Evolutionary conservation across 2,113 vertebrate genomes (phyloP).

Genomic region (Stomatorhinus ivindoensis): DNA sequence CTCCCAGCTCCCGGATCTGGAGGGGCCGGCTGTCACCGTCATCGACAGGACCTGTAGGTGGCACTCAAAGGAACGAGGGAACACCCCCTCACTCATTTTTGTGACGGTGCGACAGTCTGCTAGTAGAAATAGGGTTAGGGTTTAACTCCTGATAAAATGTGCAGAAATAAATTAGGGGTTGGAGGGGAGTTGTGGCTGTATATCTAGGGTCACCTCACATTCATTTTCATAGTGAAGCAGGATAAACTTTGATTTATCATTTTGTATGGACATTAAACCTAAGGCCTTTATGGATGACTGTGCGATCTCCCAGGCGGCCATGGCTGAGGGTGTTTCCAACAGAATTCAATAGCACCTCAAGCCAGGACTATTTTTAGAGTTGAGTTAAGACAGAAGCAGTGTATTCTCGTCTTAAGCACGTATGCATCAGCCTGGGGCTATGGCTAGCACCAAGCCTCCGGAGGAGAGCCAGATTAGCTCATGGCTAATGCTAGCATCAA

Average conservation of each 20-base stretch:
- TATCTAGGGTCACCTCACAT: background rate
- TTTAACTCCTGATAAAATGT: background rate
- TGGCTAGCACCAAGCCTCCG: background rate
- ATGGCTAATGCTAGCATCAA: background rate
- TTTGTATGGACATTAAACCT: slow-evolving; percentile 27
- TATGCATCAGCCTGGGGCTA: background rate
- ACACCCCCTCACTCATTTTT: background rate
- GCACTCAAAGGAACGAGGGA: background rate
- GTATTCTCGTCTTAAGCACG: background rate
- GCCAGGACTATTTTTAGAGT: background rate
- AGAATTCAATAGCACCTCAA: background rate
- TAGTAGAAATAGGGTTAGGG: background rate
- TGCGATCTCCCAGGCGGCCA: background rate
- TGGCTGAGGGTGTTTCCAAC: background rate
- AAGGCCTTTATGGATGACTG: background rate
- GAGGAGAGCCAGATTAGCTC: background rate
- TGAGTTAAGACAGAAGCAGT: background rate
- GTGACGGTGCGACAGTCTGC: background rate
- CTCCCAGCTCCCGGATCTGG: slow-evolving; percentile 74
- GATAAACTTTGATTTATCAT: slow-evolving; percentile 22
- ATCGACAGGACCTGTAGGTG: slow-evolving; percentile 71
- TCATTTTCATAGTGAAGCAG: background rate
- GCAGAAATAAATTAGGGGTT: background rate
- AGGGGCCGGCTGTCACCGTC: slow-evolving; percentile 75
- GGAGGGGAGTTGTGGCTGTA: background rate